Evolutionary conservation across 2,113 vertebrate species (phyloP).

Genomic region (Hymenochirus boettgeri): DNA sequence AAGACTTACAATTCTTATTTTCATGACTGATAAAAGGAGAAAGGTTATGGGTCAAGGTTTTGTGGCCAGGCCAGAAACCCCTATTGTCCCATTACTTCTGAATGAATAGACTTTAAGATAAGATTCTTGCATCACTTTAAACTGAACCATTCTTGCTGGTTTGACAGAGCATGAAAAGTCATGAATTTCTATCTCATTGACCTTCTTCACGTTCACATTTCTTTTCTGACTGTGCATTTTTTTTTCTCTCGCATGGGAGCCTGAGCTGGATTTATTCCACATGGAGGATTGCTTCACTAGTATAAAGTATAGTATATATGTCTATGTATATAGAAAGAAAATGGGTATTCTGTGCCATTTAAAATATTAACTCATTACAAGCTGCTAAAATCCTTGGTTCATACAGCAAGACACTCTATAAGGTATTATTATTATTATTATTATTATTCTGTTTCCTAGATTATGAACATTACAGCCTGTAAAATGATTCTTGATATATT

Average conservation of each 20-base stretch:
- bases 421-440: too few species aligned
- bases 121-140: conserved; percentile 54
- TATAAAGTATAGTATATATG: too few species aligned
- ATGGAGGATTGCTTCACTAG: neutral
- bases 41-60: conserved; percentile 78
- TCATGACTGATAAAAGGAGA: conserved; percentile 52
- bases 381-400: too few species aligned
- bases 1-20: conserved; percentile 53
- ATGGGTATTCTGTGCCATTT: too few species aligned
- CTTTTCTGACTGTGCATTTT: conserved; percentile 25
- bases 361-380: too few species aligned
- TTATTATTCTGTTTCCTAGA: too few species aligned
- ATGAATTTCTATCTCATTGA: conserved; percentile 49
- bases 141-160: conserved; percentile 45
- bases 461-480: too few species aligned
- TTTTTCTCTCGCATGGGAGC: conserved; percentile 6
- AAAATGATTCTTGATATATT: too few species aligned
- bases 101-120: conserved; percentile 57
- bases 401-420: too few species aligned
- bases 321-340: too few species aligned
- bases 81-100: conserved; percentile 61
- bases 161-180: conserved; percentile 48
- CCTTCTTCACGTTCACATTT: conserved; percentile 33
- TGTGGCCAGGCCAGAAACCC: conserved; percentile 57
- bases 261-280: conserved; percentile 22